Evolutionary conservation across 2,797 vertebrate genomes (phyloP).

Genomic region (Thripadectes ignobilis): DNA sequence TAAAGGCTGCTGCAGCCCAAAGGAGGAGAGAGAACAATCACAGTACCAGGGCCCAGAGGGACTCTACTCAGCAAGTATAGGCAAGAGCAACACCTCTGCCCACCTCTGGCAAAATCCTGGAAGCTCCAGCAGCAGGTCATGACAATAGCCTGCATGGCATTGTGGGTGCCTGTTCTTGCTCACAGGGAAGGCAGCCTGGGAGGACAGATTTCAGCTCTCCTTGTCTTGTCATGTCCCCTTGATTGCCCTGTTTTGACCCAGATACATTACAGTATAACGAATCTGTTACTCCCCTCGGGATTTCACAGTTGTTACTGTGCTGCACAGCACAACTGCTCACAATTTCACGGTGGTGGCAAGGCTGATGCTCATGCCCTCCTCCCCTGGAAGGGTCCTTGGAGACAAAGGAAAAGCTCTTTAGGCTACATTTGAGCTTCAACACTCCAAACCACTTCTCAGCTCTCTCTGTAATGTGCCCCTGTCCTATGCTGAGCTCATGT

Average conservation of each 20-base stretch:
- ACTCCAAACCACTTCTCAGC: not conserved
- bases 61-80: not conserved
- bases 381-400: not conserved
- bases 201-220: not conserved
- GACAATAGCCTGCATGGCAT: not conserved
- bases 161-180: not conserved
- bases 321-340: not conserved
- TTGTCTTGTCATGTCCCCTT: not conserved
- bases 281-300: not conserved
- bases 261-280: not conserved
- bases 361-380: not conserved
- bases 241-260: slow-evolving; percentile 18
- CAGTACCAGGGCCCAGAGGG: not conserved
- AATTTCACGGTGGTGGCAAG: slow-evolving; percentile 3
- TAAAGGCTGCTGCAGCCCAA: not conserved
- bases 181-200: not conserved
- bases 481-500: not conserved
- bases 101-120: not conserved
- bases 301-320: slow-evolving; percentile 12
- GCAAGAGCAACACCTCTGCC: not conserved
- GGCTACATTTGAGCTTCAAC: not conserved
- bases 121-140: not conserved
- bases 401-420: not conserved
- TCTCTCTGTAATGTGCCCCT: not conserved
- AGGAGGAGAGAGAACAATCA: not conserved